Evolutionary conservation across 2,888 invertebrate genomes (phyloP).

Genomic region (Melikaiella ostensackeni): DNA sequence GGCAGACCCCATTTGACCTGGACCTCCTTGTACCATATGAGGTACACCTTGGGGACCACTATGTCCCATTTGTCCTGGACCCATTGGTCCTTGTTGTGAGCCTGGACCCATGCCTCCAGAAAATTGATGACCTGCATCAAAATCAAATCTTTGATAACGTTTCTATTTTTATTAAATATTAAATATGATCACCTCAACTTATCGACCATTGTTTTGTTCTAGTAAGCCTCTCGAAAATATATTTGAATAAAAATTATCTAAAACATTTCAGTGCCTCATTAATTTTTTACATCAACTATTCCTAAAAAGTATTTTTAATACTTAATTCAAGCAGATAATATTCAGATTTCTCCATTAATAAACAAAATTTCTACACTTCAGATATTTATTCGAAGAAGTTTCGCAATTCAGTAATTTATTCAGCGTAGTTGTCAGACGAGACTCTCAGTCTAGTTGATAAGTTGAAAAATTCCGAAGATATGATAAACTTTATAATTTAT

Average conservation of each 20-base stretch:
- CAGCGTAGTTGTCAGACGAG: not conserved
- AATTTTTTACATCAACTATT: not conserved
- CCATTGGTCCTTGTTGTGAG: constrained; percentile 52
- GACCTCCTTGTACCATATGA: constrained; percentile 47
- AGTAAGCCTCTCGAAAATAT: too few species aligned
- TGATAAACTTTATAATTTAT: too few species aligned
- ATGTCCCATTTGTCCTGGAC: constrained; percentile 50
- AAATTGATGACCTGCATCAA: constrained; percentile 21
- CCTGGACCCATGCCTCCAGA: constrained; percentile 63
- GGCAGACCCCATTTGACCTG: constrained; percentile 40
- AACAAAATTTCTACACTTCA: not conserved
- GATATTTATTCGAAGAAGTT: not conserved
- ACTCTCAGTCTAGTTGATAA: not conserved
- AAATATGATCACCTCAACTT: too few species aligned
- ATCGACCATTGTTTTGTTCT: too few species aligned
- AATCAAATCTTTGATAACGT: not conserved
- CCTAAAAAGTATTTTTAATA: not conserved
- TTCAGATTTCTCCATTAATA: not conserved
- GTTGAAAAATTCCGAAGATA: too few species aligned
- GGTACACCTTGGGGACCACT: constrained; percentile 43
- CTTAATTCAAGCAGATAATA: not conserved
- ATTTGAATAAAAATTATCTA: too few species aligned
- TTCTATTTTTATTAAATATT: too few species aligned
- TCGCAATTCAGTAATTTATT: not conserved
- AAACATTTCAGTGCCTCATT: not conserved